Base-by-base conservation (phyloP, 2,797 vertebrate genomes). In the Tapirus indicus region DNA sequence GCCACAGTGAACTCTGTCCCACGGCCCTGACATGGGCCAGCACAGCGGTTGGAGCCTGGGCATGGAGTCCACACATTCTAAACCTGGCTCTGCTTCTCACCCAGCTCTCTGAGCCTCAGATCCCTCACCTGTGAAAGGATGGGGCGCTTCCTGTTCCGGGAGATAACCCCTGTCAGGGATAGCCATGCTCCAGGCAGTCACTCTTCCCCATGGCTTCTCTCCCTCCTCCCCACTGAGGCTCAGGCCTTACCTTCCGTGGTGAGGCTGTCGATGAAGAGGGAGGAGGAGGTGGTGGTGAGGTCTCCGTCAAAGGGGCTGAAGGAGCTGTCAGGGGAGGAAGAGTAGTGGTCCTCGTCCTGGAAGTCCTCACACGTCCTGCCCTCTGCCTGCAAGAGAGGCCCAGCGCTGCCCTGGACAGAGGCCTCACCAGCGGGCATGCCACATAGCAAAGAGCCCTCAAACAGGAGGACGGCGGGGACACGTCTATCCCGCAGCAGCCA, bases 311-410 rank as follows among this genome's bases (percentile, higher is more conserved):
- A 98, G 2, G 98, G 95, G 8, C 98, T 98, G 90, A 96, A 62
- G 3, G 98, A 98, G 96, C 95, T 83, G 16, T 54, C 98, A 0
- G 99, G 98, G 84, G 98, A 97, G 11, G 98, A 97, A 0, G 99
- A 98, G 68, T 98, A 99, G 66, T 74, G 98, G 29, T 97, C 95
- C 0, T 98, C 98, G 0, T 99, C 99, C 68, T 98, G 98, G 85
- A 99, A 99, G 97, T 99, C 99, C 97, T 99, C 99, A 18, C 99
- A 99, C 0, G 97, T 99, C 94, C 97, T 98, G 85, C 99, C 98
- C 7, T 99, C 99, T 1, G 99, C 98, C 99, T 99, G 97, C 87
- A 89, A 97, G 44, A 97, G 56, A 44, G 58, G 94, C 11, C 71
- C 20, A 0, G 6, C 27, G 44, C 47, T 38, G 27, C 35, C 18